Evolutionary conservation across 1,140 invertebrate genomes (phyloP), one percentile per base, ranked within the genome.

Genomic region (Ladona fulva): DNA sequence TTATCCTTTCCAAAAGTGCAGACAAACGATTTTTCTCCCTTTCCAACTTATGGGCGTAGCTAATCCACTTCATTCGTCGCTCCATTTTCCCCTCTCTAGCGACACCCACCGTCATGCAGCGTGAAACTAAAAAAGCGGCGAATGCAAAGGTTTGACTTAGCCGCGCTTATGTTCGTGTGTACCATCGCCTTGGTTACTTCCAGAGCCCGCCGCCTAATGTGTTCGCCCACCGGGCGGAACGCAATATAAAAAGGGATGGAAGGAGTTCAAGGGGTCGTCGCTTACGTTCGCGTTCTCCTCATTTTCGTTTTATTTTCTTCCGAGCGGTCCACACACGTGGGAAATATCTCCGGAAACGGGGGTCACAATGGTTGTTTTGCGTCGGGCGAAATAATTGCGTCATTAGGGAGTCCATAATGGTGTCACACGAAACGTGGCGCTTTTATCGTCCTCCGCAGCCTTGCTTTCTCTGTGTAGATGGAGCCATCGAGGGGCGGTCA

Each of bases 1-100:
- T 66, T 66, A 66, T 66, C 52, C 52, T 66, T 12, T 22, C 52
- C 14, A 6, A 66, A 66, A 19, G 52, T 66, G 52, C 52, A 66
- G 52, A 66, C 52, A 66, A 66, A 66, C 52, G 52, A 66, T 66
- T 66, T 66, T 66, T 66, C 52, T 66, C 44, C 44, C 19, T 52
- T 52, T 52, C 52, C 52, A 16, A 12, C n/a, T 3, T 19, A 66
- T 66, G 52, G 14, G 52, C 52, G 52, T 66, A 22, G 52, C 52
- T 66, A 66, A 66, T 66, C 52, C 52, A 66, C 52, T 66, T 12
- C 44, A 52, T 52, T 52, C 44, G 44, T 52, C 52, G 52, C 52
- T 66, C 52, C 52, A 22, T 66, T 66, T 66, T 22, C n/a, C 52
- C 52, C 52, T 52, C 44, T 52, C 44, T 19, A 11, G 19, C 19